phyloP scores from a whole-genome alignment of 2,888 invertebrate species.

The Acronicta alni region DNA sequence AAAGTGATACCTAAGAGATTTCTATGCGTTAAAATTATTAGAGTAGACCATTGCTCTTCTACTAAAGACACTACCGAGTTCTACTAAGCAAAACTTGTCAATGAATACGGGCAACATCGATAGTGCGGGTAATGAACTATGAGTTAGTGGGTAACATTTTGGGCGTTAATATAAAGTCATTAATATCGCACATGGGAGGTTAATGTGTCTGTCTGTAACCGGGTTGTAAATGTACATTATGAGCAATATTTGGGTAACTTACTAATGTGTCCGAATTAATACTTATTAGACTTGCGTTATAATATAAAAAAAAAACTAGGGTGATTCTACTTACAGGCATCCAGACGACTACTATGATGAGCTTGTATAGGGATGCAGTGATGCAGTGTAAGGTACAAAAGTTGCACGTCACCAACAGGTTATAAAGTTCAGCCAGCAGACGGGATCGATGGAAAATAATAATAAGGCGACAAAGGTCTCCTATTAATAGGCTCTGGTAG shows the following conservation, averaged over 20 bases:
- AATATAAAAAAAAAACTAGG: too few species aligned
- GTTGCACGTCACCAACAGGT: constrained; percentile 57
- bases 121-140: constrained; percentile 5
- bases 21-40: constrained; percentile 22
- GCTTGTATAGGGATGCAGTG: constrained; percentile 1
- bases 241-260: constrained; percentile 43
- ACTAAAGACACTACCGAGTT: neutral
- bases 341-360: neutral
- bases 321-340: neutral
- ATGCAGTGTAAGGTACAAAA: constrained; percentile 25
- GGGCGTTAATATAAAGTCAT: constrained; percentile 65
- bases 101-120: constrained; percentile 37
- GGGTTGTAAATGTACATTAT: constrained; percentile 59
- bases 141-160: constrained; percentile 43
- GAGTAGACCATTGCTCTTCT: constrained; percentile 30
- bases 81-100: constrained; percentile 18
- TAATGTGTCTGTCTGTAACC: constrained; percentile 59
- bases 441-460: constrained; percentile 50
- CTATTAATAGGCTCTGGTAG: constrained; percentile 47
- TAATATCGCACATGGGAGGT: constrained; percentile 65
- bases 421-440: constrained; percentile 56
- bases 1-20: constrained; percentile 38
- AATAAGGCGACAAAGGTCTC: constrained; percentile 44
- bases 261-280: constrained; percentile 21
- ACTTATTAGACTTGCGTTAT: neutral